Conservation (phyloP, 1,140 invertebrate species). For the Acyrthosiphon pisum region DNA sequence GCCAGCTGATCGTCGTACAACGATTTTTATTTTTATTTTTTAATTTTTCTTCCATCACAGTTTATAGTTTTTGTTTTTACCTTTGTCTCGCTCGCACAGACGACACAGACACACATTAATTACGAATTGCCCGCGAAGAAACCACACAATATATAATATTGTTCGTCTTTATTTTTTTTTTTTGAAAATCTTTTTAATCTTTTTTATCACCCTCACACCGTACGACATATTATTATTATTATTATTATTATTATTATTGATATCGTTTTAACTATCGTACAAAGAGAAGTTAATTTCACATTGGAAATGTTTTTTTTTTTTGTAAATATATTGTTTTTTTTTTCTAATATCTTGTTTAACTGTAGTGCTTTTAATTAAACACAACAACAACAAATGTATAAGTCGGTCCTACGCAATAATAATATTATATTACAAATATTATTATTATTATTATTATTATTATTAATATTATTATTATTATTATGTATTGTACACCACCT, state of each 20-base stretch:
- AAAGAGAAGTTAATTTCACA: constrained; percentile 50
- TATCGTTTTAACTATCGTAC: constrained; percentile 18
- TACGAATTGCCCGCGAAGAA: background rate
- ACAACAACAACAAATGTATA: background rate
- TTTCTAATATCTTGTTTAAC: constrained; percentile 23
- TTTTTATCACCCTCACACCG: background rate
- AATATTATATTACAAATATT: background rate
- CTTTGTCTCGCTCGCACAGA: background rate
- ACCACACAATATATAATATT: background rate
- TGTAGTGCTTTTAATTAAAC: constrained; percentile 37
- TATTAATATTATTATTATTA: constrained; percentile 27
- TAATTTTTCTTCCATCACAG: background rate
- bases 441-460: background rate
- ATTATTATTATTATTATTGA: background rate
- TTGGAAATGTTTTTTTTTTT: constrained; percentile 50
- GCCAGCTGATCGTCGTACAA: background rate
- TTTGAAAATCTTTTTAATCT: background rate
- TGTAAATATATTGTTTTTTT: constrained; percentile 36
- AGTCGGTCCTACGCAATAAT: background rate
- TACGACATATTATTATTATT: background rate
- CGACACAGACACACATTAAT: background rate
- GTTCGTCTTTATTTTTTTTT: background rate
- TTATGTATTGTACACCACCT: background rate
- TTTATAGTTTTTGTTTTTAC: constrained; percentile 14
- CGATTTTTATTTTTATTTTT: background rate